These are phyloP conservation scores for Patiria miniata DNA, from an alignment of 35 echinoderm and acorn worm species.

Conservation along the genomic window DNA sequence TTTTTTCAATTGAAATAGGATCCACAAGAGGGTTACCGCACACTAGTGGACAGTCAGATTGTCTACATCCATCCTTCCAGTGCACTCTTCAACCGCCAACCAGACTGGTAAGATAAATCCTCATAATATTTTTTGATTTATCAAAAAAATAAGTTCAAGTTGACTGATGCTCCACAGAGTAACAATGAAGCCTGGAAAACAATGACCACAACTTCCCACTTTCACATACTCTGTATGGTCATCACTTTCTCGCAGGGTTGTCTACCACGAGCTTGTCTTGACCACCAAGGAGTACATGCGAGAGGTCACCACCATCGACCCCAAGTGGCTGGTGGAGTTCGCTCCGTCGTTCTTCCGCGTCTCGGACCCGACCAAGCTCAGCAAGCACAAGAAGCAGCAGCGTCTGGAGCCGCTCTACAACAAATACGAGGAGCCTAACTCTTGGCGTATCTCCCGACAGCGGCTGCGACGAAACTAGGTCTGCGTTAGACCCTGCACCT, in stretches of 20 bases:
- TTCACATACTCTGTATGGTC: background rate
- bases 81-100: conserved; percentile 95
- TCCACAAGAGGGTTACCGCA: conserved; percentile 97
- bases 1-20: conserved; percentile 65
- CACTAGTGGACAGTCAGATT: conserved; percentile 87
- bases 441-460: conserved; percentile 96
- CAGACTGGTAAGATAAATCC: conserved; percentile 88
- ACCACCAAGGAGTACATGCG: conserved; percentile 99
- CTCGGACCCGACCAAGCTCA: conserved; percentile 89
- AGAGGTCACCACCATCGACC: conserved; percentile 91
- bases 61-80: conserved; percentile 98
- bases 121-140: background rate
- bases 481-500: background rate
- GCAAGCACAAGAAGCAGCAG: conserved; percentile 99
- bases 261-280: conserved; percentile 97
- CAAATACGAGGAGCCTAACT: conserved; percentile 99
- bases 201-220: background rate
- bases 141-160: background rate
- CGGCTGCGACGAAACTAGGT: conserved; percentile 85
- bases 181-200: background rate
- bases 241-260: conserved; percentile 64
- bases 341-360: conserved; percentile 92
- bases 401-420: conserved; percentile 96
- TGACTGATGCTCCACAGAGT: background rate
- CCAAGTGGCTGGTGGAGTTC: conserved; percentile 92